Evolutionary conservation across 1,140 invertebrate species (phyloP), one percentile per base, ranked within the genome.

Genomic region (Drosophila tani): DNA sequence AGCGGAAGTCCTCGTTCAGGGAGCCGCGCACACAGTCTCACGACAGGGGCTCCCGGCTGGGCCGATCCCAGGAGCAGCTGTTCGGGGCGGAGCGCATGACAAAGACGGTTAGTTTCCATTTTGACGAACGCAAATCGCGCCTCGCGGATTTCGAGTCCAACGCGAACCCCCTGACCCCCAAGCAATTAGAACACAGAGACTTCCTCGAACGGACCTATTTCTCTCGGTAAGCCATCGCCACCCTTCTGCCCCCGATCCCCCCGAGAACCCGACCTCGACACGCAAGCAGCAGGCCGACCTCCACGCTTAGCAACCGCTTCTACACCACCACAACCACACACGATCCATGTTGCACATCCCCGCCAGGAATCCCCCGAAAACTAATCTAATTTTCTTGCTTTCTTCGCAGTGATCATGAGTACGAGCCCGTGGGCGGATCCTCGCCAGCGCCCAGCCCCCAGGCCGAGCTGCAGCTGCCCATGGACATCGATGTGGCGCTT

Each of bases 401-500:
- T 47, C 7, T 64, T 95, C 95, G 82, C 94, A 97, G 96, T 94
- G 97, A 97, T 94, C 97, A 98, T 95, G 96, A 97, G 93, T 98
- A 97, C 94, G 97, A 97, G 94, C 96, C 96, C 73, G 95, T 97
- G 84, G 94, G 94, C 82, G 68, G 85, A 35, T 38, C 69, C 50
- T 77, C 82, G 57, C 78, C 84, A 69, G 73, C 76, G 64, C 43
- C 51, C 53, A 71, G 79, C 73, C 53, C 84, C 38, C 79, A 53
- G 45, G 35, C 32, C 29, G 64, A 69, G 63, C 64, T 51, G 12
- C 78, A 71, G 9, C 46, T 47, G 57, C 82, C 78, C 43, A 87
- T 91, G 75, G 80, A 90, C 29, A 79, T 91, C 67, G 85, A 88
- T 40, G n/a, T 51, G 7, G 66, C 85, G 38, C 71, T 90, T 24